Base-by-base conservation (phyloP, 2,113 vertebrate species). In the Spermophilus dauricus region DNA sequence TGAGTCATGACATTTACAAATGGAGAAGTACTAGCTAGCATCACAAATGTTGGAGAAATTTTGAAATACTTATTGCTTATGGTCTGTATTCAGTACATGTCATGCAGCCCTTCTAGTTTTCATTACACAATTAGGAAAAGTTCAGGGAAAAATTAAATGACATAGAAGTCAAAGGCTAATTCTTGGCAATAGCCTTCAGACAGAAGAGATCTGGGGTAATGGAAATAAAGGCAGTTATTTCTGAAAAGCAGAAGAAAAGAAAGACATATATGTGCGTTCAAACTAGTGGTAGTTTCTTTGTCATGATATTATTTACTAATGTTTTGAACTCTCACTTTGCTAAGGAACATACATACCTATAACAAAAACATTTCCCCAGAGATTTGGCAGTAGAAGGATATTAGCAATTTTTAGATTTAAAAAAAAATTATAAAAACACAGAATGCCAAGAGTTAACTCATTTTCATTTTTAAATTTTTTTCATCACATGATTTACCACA, bases 361-460 rank as follows among this genome's bases (percentile, higher is more conserved):
- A 87, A 76, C 56, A 48, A 80, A 83, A 91, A 86, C 26, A 58
- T 73, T 26, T 92, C 45, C 37, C 58, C 14, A 77, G 42, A 88
- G 89, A 93, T 94, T 78, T 87, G 69, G 34, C 72, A 87, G 10
- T 89, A 91, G 22, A 37, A 91, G 73, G 75, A 24, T 87, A 72
- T 88, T 96, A 95, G 73, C 34, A 63, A 83, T 88, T 93, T 89
- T 95, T 56, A 87, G 16, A 86, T 85, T 63, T 4, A 63, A 63
- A 4, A 48, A 69, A 48, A 69, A 80, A 78, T 39, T 13, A 18
- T 37, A 93, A 91, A 77, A 86, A 20, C 10, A n/a, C 53, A 83
- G 58, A 94, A 65, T 34, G 12, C 17, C 37, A 72, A 82, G 12
- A 89, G 22, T 91, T 45, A 88, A 73, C 22, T 92, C n/a, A 70